phyloP scores from a whole-genome alignment of 2,888 invertebrate species.

The Sericinus montela region DNA sequence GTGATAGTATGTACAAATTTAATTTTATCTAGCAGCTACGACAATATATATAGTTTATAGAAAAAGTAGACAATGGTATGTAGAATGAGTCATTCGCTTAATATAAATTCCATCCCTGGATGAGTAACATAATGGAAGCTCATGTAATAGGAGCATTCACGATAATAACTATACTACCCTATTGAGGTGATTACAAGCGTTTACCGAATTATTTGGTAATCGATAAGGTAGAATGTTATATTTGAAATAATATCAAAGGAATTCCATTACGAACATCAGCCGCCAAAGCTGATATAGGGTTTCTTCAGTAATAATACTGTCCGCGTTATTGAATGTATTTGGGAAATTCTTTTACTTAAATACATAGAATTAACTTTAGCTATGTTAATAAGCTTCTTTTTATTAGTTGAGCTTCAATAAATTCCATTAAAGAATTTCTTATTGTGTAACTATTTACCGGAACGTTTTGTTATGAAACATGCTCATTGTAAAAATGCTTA shows the following conservation, averaged over 20 bases:
- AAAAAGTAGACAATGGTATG: too few species aligned
- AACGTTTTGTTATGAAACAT: background rate
- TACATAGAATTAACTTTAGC: constrained; percentile 22
- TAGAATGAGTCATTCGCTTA: constrained; percentile 8
- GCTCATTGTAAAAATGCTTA: background rate
- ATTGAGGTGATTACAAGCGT: constrained; percentile 69
- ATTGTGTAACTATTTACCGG: background rate
- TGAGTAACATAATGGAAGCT: constrained; percentile 20
- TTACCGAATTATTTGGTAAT: constrained; percentile 73
- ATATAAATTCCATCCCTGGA: constrained; percentile 19
- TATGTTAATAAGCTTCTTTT: constrained; percentile 16
- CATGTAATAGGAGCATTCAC: constrained; percentile 53
- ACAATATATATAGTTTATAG: too few species aligned
- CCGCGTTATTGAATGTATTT: constrained; percentile 11
- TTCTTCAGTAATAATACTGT: constrained; percentile 32
- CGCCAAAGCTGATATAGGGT: constrained; percentile 20
- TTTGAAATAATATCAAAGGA: constrained; percentile 49
- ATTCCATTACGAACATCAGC: constrained; percentile 41
- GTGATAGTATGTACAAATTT: too few species aligned
- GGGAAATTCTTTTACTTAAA: constrained; percentile 8
- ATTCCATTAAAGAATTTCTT: constrained; percentile 8
- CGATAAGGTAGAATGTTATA: constrained; percentile 47
- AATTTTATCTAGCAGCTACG: too few species aligned
- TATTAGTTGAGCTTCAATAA: background rate
- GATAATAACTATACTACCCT: constrained; percentile 63